Evolutionary conservation across 1,140 invertebrate species (phyloP), one percentile per base, ranked within the genome.

Genomic region (Lepidurus packardi): DNA sequence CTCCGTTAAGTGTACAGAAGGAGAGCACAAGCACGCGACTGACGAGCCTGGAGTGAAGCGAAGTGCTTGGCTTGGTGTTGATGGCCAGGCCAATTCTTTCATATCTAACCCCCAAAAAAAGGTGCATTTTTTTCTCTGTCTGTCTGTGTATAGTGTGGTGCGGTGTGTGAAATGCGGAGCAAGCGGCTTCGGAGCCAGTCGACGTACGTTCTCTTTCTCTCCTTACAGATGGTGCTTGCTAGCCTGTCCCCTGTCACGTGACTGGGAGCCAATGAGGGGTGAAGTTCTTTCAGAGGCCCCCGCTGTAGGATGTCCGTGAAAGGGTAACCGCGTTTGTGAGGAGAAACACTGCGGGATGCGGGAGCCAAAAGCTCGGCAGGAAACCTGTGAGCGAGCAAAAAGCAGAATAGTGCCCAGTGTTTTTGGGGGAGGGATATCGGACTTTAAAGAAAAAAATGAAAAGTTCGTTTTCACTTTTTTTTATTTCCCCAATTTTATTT

Each of bases 1-100:
- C 34, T 34, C 34, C 34, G 34, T 34, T 34, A 34, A 34, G 34
- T 34, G 53, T 16, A 21, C 53, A 65, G 21, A n/a, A 65, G 53
- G 53, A 65, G 53, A 65, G 53, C 53, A 65, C 53, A 65, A 21
- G 53, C 53, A 65, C 53, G 21, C 53, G 53, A 65, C 53, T 65
- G 53, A 65, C 53, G 53, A 65, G 53, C 21, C 10, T 16, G 16
- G 16, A 13, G 16, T 65, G 21, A 65, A 65, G 16, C 53, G 53
- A 65, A 65, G 53, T 16, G 53, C 53, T 65, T 13, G 21, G 34
- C 34, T 34, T 34, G 53, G 53, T 65, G 53, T 65, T 65, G 16
- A 65, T 65, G 53, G 53, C 53, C 53, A 21, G 21, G 7, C 9
- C 53, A 65, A 65, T 21, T n/a, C 21, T 65, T 21, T 65, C 6